A percentile compares a stretch with the other conserved stretches of the same genome.
These are phyloP conservation scores for Empidonax traillii DNA, from an alignment of 2,113 vertebrate species.

Conservation along the genomic window DNA sequence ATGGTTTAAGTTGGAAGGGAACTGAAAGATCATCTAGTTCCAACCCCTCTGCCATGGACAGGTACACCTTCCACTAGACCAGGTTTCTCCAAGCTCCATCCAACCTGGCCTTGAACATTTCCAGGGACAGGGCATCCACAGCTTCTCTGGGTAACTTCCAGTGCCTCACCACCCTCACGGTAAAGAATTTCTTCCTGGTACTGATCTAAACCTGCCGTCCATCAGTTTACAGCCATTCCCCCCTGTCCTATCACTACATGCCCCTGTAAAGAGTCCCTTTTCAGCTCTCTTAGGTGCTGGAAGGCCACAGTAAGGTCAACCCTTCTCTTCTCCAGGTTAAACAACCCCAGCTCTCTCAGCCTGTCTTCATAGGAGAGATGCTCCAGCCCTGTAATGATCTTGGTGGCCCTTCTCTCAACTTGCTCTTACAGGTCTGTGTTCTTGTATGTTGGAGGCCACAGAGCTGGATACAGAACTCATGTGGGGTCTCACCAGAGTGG, in stretches of 20 bases:
- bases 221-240: not conserved
- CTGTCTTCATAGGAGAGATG: not conserved
- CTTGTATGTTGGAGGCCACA: not conserved
- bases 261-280: no score
- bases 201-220: not conserved
- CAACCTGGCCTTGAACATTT: not conserved
- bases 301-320: not conserved
- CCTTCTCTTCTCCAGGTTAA: not conserved
- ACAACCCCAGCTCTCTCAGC: not conserved
- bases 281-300: not conserved
- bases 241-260: not conserved
- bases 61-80: not conserved
- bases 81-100: not conserved
- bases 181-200: not conserved
- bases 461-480: no score
- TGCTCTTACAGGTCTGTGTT: not conserved
- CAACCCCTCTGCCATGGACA: not conserved
- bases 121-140: not conserved
- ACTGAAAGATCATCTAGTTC: not conserved
- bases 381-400: not conserved
- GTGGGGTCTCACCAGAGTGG: not conserved
- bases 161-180: not conserved
- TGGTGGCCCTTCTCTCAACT: not conserved
- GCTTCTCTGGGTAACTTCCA: not conserved
- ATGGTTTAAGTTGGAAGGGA: not conserved